Evolutionary conservation across 2,888 invertebrate genomes (phyloP).

Genomic region (Yponomeuta evonymella): DNA sequence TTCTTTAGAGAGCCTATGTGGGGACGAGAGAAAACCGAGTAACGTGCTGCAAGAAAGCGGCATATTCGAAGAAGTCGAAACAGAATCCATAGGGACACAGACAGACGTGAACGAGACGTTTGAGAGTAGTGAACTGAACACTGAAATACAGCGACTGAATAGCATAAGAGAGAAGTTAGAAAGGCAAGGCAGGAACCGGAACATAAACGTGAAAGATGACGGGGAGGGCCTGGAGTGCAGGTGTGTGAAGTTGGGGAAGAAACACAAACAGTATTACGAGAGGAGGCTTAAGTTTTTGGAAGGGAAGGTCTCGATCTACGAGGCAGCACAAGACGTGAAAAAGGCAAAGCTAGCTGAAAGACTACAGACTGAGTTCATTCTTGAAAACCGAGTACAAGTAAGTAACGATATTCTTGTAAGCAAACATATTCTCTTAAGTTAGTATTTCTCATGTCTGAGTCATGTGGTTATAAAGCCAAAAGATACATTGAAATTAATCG

Average conservation of each 20-base stretch:
- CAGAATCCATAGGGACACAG: slow-evolving; percentile 68
- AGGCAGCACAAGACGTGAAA: slow-evolving; percentile 79
- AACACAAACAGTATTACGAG: slow-evolving; percentile 80
- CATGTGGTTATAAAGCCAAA: too few relatives aligned
- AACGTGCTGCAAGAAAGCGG: slow-evolving; percentile 83
- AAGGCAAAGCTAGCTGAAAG: slow-evolving; percentile 77
- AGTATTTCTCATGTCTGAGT: too few relatives aligned
- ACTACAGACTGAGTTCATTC: slow-evolving; percentile 77
- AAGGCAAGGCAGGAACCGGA: slow-evolving; percentile 73
- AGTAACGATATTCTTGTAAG: slow-evolving; percentile 12
- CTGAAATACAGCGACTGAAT: slow-evolving; percentile 79
- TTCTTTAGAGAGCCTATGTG: slow-evolving; percentile 58
- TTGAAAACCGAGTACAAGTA: slow-evolving; percentile 70
- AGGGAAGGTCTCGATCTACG: slow-evolving; percentile 79
- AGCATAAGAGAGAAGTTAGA: slow-evolving; percentile 79
- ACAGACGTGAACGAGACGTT: slow-evolving; percentile 75
- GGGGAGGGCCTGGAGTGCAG: slow-evolving; percentile 65
- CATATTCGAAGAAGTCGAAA: slow-evolving; percentile 80
- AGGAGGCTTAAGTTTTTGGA: slow-evolving; percentile 79
- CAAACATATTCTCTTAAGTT: too few relatives aligned
- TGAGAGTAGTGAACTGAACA: slow-evolving; percentile 73
- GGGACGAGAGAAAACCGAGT: slow-evolving; percentile 68
- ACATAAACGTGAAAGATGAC: slow-evolving; percentile 57
- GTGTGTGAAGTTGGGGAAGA: slow-evolving; percentile 72
- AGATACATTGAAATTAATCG: too few relatives aligned